phyloP scores from a whole-genome alignment of 2,888 invertebrate genomes.

The Acrobasis repandana region DNA sequence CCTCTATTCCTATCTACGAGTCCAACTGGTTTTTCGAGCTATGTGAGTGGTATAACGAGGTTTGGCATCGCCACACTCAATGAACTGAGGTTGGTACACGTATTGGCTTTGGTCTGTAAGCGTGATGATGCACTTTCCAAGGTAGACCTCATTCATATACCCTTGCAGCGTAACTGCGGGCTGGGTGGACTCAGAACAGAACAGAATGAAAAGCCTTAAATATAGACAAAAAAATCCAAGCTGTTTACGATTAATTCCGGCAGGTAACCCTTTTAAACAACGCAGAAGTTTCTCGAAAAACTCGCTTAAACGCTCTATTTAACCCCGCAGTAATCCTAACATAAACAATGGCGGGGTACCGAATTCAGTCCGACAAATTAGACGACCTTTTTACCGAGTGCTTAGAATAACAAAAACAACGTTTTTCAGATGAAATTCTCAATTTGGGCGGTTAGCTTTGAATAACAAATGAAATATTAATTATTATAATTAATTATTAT shows the following conservation, averaged over 20 bases:
- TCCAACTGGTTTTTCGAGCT: too few species aligned
- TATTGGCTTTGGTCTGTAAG: too few species aligned
- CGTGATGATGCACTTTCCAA: too few species aligned
- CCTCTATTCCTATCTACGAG: too few species aligned
- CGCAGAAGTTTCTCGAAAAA: constrained; percentile 71
- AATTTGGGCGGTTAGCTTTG: constrained; percentile 23
- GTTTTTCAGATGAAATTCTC: constrained; percentile 47
- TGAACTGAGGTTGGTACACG: too few species aligned
- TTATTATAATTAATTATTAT: too few species aligned
- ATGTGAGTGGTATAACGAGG: too few species aligned
- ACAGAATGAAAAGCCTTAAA: constrained; percentile 40
- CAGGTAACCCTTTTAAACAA: constrained; percentile 68
- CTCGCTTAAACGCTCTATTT: constrained; percentile 74
- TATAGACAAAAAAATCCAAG: constrained; percentile 61
- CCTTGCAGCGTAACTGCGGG: too few species aligned
- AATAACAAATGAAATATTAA: background rate
- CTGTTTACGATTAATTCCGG: constrained; percentile 67
- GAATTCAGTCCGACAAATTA: constrained; percentile 79
- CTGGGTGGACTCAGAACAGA: too few species aligned
- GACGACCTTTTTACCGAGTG: constrained; percentile 71
- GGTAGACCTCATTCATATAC: too few species aligned
- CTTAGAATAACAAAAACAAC: constrained; percentile 69
- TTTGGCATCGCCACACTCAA: too few species aligned
- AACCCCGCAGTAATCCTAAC: constrained; percentile 76
- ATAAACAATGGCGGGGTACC: constrained; percentile 78